phyloP scores from a whole-genome alignment of 2,888 invertebrate species.

The Suillia variegata region DNA sequence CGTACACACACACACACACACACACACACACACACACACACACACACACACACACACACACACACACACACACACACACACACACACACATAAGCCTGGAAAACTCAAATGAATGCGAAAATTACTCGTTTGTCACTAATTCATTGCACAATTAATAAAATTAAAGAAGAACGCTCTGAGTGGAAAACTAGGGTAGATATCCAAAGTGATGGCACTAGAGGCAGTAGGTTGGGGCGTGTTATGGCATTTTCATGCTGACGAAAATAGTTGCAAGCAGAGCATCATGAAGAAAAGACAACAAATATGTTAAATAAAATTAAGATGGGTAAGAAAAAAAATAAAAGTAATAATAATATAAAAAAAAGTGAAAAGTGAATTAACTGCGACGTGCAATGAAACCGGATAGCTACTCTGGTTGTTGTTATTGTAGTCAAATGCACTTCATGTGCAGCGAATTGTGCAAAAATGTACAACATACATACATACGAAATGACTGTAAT shows the following conservation, averaged over 20 bases:
- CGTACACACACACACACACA: too few relatives aligned
- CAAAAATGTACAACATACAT: neutral
- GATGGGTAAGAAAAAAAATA: too few relatives aligned
- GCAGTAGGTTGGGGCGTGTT: neutral
- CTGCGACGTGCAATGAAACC: too few relatives aligned
- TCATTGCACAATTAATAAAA: constrained; percentile 28
- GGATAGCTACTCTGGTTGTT: too few relatives aligned
- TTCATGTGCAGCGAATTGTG: constrained; percentile 1
- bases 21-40: too few relatives aligned
- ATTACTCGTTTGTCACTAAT: constrained; percentile 25
- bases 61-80: too few relatives aligned
- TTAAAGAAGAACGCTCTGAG: constrained; percentile 10
- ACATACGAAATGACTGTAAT: neutral
- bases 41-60: too few relatives aligned
- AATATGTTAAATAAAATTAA: neutral
- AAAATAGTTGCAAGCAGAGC: neutral
- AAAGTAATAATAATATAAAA: too few relatives aligned
- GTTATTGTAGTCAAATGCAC: too few relatives aligned
- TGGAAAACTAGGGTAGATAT: neutral
- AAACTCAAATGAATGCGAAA: too few relatives aligned
- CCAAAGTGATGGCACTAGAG: neutral
- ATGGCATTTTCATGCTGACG: neutral
- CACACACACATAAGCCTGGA: too few relatives aligned
- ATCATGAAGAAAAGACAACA: neutral
- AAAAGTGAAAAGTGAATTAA: neutral